Base-by-base conservation (phyloP, 2,888 invertebrate species). In the Syrphus vitripennis region DNA sequence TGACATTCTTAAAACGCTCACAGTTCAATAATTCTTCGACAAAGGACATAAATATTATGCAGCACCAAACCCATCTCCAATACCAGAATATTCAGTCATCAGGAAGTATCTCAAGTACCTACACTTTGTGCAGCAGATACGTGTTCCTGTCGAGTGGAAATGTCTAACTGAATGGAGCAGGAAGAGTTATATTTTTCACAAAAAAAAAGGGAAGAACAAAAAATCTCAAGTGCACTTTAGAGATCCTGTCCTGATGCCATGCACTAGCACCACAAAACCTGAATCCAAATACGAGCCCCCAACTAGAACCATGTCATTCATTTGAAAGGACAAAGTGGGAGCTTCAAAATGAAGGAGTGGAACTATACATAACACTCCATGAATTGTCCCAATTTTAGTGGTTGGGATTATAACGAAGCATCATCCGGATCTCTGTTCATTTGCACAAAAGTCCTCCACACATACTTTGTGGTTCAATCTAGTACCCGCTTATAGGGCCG, bases 1-100 rank as follows among this genome's bases (percentile, higher is more conserved):
- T 78, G 72, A 55, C 57, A 70, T 70, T 83, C 63, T 55, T 74
- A 79, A 48, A 70, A 34, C 70, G 79, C 42, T 34, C 48, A 75
- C 63, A 70, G 83, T 74, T 83, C 83, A 83, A 83, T 83, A 83
- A 79, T 75, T 83, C 70, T 19, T 48, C 26, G 63, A 70, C 74
- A 79, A 65, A 37, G 74, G 53, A 74, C 72, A 83, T 74, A 72
- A 75, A 83, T 48, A 83, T 57, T n/a, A 83, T 70, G 57, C 69
- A 57, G 14, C 14, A 59, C 55, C 16, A 14, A n/a, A 3, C 40
- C 77, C 21, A 26, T n/a, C n/a, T n/a, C n/a, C 5, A n/a, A 12
- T 31, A n/a, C 6, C 4, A 12, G 19, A 10, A 21, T 14, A 29
- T 24, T 16, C 34, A 42, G 53, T 55, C 19, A 53, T 37, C 61